Conservation (phyloP, 2,113 vertebrate species). For the Cyphomyrus plagiostoma region DNA sequence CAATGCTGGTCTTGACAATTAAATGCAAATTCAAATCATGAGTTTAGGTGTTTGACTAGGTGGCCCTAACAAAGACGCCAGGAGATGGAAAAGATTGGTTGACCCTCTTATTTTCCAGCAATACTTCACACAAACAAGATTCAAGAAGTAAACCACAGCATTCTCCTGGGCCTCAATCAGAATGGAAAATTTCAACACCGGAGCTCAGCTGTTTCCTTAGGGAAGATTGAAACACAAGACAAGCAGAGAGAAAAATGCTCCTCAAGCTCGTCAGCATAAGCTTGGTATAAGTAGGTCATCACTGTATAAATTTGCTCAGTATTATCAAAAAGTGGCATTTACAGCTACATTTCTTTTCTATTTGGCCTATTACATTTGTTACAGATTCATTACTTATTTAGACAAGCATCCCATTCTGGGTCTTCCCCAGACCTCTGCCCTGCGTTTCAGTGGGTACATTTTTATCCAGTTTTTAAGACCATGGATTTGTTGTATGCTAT, state of each 20-base stretch:
- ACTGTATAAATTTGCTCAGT: conserved; percentile 1
- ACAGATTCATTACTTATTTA: neutral
- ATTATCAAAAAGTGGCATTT: neutral
- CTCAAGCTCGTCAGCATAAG: neutral
- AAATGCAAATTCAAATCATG: neutral
- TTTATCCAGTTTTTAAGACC: neutral
- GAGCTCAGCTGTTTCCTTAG: neutral
- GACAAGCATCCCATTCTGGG: neutral
- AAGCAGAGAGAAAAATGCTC: neutral
- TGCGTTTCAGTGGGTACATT: neutral
- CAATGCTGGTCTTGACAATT: neutral
- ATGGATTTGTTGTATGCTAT: neutral
- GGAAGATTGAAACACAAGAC: neutral
- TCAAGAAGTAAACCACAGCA: neutral
- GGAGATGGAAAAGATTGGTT: neutral
- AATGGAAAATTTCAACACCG: neutral
- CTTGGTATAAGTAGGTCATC: conserved; percentile 6
- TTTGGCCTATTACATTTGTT: neutral
- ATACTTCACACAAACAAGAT: neutral
- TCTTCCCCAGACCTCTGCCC: neutral
- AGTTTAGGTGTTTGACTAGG: neutral
- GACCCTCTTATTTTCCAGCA: neutral
- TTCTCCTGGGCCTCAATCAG: neutral
- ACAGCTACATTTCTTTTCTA: neutral
- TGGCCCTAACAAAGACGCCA: neutral